phyloP scores from a whole-genome alignment of 2,113 vertebrate genomes.

The Agapornis roseicollis region DNA sequence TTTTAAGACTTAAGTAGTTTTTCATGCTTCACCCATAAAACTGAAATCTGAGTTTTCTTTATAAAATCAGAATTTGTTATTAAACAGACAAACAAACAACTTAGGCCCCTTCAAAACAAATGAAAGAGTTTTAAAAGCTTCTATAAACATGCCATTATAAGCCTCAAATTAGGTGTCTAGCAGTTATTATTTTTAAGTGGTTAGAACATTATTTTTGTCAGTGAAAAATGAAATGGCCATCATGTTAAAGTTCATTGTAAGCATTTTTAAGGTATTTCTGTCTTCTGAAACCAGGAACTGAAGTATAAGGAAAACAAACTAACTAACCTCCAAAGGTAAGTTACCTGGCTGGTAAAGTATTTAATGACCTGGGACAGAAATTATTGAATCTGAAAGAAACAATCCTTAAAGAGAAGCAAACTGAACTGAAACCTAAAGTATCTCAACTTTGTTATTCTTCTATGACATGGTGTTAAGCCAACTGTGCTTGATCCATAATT shows the following conservation, averaged over 20 bases:
- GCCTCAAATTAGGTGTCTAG: not conserved
- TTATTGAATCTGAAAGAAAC: not conserved
- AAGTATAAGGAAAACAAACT: not conserved
- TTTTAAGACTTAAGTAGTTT: not conserved
- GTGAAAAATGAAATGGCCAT: not conserved
- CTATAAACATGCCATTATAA: fast-evolving
- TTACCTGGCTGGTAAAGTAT: not conserved
- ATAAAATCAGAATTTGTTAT: not conserved
- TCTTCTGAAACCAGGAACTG: not conserved
- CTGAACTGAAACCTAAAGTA: not conserved
- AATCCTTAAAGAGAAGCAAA: not conserved
- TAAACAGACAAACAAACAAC: not conserved
- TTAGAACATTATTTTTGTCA: not conserved
- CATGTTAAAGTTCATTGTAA: not conserved
- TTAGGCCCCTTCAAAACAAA: not conserved
- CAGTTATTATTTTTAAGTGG: not conserved
- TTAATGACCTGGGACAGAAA: not conserved
- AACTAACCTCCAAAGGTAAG: not conserved
- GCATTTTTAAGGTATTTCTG: not conserved
- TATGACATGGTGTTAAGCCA: fast-evolving
- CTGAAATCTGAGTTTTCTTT: not conserved
- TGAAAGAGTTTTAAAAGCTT: not conserved
- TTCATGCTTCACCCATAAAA: not conserved
- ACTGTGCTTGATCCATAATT: not conserved
- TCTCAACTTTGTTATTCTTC: not conserved